Evolutionary conservation across 1,140 invertebrate species (phyloP).

Genomic region (Melipona quadrifasciata): DNA sequence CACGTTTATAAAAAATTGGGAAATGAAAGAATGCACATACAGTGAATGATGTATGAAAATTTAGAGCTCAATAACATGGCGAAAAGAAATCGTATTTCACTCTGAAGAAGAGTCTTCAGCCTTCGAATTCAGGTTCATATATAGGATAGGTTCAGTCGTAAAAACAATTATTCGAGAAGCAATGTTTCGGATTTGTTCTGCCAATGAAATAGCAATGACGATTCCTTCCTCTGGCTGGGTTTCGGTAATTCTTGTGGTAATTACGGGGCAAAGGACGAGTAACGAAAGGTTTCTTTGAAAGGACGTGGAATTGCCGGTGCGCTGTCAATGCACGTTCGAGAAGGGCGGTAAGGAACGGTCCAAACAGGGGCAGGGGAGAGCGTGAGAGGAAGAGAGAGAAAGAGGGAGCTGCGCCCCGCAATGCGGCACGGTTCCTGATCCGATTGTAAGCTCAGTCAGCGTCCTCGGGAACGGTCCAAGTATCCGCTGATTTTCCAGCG

Average conservation of each 20-base stretch:
- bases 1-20: no score
- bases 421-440: conserved; percentile 66
- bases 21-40: no score
- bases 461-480: conserved; percentile 46
- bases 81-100: no score
- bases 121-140: no score
- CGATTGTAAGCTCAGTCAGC: conserved; percentile 64
- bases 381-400: background rate
- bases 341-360: conserved; percentile 31
- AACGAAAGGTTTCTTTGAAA: conserved; percentile 58
- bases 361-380: background rate
- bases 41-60: no score
- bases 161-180: no score
- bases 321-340: conserved; percentile 44
- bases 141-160: no score
- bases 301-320: conserved; percentile 45
- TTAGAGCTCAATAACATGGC: no score
- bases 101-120: no score
- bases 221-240: background rate
- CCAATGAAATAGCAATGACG: conserved; percentile 46
- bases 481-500: conserved; percentile 38
- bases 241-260: conserved; percentile 53
- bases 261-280: conserved; percentile 59
- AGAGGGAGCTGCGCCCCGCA: conserved; percentile 57
- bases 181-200: conserved; percentile 9